Conservation (phyloP, 1,140 invertebrate species). For the Sarcophaga peregrina region DNA sequence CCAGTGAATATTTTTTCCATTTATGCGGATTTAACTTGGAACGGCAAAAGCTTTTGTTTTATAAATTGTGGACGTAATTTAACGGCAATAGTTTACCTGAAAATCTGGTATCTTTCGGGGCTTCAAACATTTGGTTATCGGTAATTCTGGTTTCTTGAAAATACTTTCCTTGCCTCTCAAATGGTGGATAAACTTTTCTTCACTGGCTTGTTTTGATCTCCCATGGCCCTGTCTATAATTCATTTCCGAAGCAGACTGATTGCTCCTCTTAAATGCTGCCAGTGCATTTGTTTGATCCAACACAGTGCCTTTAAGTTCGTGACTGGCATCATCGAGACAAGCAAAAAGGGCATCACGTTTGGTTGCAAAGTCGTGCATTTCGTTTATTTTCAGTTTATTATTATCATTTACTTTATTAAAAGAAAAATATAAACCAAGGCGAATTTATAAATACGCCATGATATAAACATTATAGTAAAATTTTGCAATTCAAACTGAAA, state of each 20-base stretch:
- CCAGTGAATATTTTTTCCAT: slow-evolving; percentile 80
- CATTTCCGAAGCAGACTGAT: slow-evolving; percentile 34
- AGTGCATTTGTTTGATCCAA: slow-evolving; percentile 66
- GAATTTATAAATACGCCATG: no score
- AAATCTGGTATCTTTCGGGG: slow-evolving; percentile 73
- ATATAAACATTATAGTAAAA: not conserved
- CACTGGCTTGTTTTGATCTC: slow-evolving; percentile 43
- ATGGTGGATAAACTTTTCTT: slow-evolving; percentile 67
- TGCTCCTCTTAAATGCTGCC: slow-evolving; percentile 51
- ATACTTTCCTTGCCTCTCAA: slow-evolving; percentile 80
- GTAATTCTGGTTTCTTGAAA: slow-evolving; percentile 77
- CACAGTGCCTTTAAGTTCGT: slow-evolving; percentile 66
- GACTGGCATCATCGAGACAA: slow-evolving; percentile 69
- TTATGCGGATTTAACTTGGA: slow-evolving; percentile 76
- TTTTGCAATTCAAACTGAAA: not conserved
- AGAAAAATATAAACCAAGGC: not conserved
- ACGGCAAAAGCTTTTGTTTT: not conserved
- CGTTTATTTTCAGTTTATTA: not conserved
- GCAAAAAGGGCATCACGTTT: slow-evolving; percentile 70
- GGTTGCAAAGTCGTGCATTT: slow-evolving; percentile 67
- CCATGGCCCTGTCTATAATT: slow-evolving; percentile 51
- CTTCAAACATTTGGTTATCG: slow-evolving; percentile 70
- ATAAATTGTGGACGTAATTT: not conserved
- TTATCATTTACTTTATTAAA: not conserved
- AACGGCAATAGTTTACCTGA: slow-evolving; percentile 57